Percentiles rank a stretch among this genome's conserved stretches.
Evolutionary conservation across 2,113 vertebrate genomes (phyloP).

Genomic region (Prunella fulvescens): DNA sequence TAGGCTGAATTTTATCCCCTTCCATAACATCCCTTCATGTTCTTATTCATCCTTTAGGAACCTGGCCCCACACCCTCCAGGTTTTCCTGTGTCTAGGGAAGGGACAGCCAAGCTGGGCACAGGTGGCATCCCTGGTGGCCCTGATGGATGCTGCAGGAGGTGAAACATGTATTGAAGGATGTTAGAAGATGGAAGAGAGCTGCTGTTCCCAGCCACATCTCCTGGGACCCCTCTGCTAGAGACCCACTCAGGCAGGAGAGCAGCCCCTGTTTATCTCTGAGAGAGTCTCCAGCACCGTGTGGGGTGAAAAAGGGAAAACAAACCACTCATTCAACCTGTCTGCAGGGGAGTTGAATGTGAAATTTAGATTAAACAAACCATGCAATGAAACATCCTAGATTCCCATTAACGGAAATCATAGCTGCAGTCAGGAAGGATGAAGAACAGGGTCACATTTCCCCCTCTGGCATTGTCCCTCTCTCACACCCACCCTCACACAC

Average conservation of each 20-base stretch:
- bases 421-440: background rate
- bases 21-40: background rate
- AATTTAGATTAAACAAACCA: background rate
- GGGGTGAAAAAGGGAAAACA: background rate
- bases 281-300: background rate
- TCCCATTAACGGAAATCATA: background rate
- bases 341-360: background rate
- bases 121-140: background rate
- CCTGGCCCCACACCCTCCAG: accelerated
- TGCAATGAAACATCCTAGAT: background rate
- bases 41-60: background rate
- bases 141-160: background rate
- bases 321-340: background rate
- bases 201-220: background rate
- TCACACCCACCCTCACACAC: background rate
- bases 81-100: background rate
- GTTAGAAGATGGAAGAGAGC: background rate
- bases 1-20: background rate
- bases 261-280: background rate
- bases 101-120: background rate
- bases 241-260: accelerated
- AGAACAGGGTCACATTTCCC: background rate
- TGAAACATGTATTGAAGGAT: background rate
- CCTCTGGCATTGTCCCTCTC: background rate
- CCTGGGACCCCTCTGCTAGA: accelerated